Evolutionary conservation across 2,113 vertebrate genomes (phyloP), one percentile per base, ranked within the genome.

Genomic region (Grus americana): DNA sequence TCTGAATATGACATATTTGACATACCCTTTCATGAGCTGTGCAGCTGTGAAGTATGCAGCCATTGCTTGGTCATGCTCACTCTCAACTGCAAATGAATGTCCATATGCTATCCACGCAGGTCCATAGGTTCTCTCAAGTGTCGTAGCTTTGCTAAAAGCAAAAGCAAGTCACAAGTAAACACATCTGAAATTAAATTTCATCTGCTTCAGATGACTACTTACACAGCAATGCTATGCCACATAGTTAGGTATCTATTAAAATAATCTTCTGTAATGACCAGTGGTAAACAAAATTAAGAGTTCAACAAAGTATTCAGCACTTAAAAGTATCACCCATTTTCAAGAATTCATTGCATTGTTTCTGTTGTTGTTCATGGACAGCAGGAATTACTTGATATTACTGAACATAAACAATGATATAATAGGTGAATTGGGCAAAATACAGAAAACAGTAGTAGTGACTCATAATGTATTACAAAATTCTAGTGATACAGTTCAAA

Each of bases 21-120:
- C 97, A 15, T 96, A 99, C 99, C 99, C 99, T 98, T 99, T 99
- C 99, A 99, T 99, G 66, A 99, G 98, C 97, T 99, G 99, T 4
- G 99, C 99, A 36, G 99, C 99, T 36, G 99, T 99, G 97, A 99
- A 99, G 91, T 99, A 99, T 0, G 99, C 99, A 42, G 99, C 99
- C 99, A 99, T 99, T 8, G 99, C 99, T 72, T 99, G 99, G 96
- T 99, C 99, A 5, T 99, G 99, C 61, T 99, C 99, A 21, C 99
- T 99, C 97, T 99, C 99, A 59, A 99, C 99, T 3, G 99, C 99
- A 79, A 99, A 99, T 0, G 99, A 99, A 88, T 99, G 99, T 8
- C 99, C 99, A 5, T 99, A 99, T 1, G 99, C 99, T n/a, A 99
- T 99, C 99, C 99, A 99, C 0, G 99, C 99, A 8, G 99, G 99